Base-by-base conservation (phyloP, 2,797 vertebrate species). In the Anguilla pacifica region DNA sequence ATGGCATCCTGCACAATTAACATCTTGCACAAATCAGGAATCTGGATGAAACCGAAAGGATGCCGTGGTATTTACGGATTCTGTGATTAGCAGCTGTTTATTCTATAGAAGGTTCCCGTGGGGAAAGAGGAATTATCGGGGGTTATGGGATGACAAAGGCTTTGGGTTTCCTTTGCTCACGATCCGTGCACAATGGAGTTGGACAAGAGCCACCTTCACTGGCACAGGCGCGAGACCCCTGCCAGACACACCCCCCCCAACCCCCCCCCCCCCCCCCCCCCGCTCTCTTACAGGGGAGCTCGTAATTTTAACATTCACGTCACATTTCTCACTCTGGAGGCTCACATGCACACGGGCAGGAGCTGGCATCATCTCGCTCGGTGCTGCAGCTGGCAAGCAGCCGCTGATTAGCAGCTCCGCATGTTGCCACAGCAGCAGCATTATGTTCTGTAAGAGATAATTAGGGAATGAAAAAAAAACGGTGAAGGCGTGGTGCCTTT, bases 61-160 rank as follows among this genome's bases (percentile, higher is more conserved):
- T 72, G 67, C 67, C 31, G 74, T 22, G 15, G 74, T 82, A 51
- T 82, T 82, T 82, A 51, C 51, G 22, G 79, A 6, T 43, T 46
- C 74, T 79, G 7, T 79, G 74, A 79, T 79, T 79, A 46, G 74
- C 15, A 39, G 35, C 39, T 43, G 35, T 79, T 79, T 79, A 79
- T 39, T 79, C 74, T 79, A 28, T 17, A 2, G 35, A 17, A 4
- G 35, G 31, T 46, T 46, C 17, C 74, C 39, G 39, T 39, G 1
- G 74, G 74, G 74, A 46, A 79, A 79, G 35, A 79, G 74, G 74
- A 79, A 79, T 79, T 43, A 79, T 43, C 13, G 35, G 5, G 39
- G 74, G 74, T 86, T 87, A 83, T 46, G 86, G 87, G 70, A 49
- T 77, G 51, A 91, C 82, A 86, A 90, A 86, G 87, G 53, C 83